Conservation (phyloP, 2,113 vertebrate genomes). For the Serilophus lunatus region DNA sequence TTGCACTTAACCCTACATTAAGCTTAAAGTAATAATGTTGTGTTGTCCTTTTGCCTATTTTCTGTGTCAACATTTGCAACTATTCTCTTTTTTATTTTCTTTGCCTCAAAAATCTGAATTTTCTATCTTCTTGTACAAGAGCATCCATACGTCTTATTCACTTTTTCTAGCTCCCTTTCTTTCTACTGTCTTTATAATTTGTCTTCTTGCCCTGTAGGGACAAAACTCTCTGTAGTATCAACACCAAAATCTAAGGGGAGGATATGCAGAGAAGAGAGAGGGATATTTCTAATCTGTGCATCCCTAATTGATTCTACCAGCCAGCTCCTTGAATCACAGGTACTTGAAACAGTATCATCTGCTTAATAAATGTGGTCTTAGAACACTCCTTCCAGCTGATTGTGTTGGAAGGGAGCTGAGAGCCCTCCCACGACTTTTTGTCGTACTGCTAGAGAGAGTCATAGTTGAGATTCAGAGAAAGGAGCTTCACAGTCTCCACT, state of each 20-base stretch:
- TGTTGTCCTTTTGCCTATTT: not conserved
- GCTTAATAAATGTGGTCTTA: not conserved
- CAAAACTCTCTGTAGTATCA: not conserved
- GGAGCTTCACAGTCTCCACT: not conserved
- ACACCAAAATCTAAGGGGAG: not conserved
- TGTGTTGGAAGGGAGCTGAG: not conserved
- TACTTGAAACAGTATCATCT: not conserved
- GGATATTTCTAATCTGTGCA: not conserved
- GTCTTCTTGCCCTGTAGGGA: not conserved
- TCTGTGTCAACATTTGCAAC: not conserved
- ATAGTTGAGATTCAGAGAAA: not conserved
- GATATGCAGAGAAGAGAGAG: not conserved
- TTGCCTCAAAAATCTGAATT: not conserved
- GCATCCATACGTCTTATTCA: not conserved
- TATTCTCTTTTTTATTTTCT: not conserved
- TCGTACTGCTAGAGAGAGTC: not conserved
- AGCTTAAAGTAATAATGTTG: not conserved
- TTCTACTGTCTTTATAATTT: not conserved
- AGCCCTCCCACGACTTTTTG: not conserved
- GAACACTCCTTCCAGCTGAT: not conserved
- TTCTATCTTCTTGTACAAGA: not conserved
- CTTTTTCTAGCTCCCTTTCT: not conserved
- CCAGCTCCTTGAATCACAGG: not conserved
- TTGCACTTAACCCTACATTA: not conserved
- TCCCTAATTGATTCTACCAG: not conserved